phyloP scores from a whole-genome alignment of 2,113 vertebrate genomes.

The Sciurus niger region DNA sequence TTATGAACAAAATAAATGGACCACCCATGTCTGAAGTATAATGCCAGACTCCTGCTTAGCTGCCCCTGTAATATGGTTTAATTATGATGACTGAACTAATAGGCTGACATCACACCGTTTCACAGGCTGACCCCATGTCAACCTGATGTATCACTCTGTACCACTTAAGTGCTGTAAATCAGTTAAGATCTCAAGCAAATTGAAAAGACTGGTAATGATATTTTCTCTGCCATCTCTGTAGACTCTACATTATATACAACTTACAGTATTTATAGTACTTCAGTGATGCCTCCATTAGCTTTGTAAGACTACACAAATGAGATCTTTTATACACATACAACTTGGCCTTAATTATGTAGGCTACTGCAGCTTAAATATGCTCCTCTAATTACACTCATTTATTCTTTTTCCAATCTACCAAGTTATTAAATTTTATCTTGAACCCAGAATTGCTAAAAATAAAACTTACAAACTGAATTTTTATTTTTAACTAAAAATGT shows the following conservation, averaged over 20 bases:
- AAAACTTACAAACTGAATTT: conserved; percentile 36
- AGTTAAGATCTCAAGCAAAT: conserved; percentile 95
- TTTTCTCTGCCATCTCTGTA: conserved; percentile 95
- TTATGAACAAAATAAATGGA: conserved; percentile 67
- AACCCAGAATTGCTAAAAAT: no score
- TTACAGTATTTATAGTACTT: conserved; percentile 99
- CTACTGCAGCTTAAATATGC: no score
- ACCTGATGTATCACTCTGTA: no score
- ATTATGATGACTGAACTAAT: conserved; percentile 91
- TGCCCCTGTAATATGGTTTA: conserved; percentile 90
- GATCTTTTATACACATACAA: conserved; percentile 89
- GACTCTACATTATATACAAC: conserved; percentile 97
- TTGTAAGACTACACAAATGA: conserved; percentile 92
- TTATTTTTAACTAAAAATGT: conserved; percentile 20
- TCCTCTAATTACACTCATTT: no score
- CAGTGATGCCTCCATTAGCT: conserved; percentile 97
- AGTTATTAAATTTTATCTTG: no score
- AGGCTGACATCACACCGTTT: conserved; percentile 92
- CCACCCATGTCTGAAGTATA: conserved; percentile 83
- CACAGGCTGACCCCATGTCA: conserved; percentile 88
- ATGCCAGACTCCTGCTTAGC: conserved; percentile 86
- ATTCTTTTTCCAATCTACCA: no score
- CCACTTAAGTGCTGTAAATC: no score
- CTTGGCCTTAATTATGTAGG: background rate
- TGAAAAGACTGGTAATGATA: conserved; percentile 99